Evolutionary conservation across 1,140 invertebrate species (phyloP), one percentile per base, ranked within the genome.

Genomic region (Nephila pilipes): DNA sequence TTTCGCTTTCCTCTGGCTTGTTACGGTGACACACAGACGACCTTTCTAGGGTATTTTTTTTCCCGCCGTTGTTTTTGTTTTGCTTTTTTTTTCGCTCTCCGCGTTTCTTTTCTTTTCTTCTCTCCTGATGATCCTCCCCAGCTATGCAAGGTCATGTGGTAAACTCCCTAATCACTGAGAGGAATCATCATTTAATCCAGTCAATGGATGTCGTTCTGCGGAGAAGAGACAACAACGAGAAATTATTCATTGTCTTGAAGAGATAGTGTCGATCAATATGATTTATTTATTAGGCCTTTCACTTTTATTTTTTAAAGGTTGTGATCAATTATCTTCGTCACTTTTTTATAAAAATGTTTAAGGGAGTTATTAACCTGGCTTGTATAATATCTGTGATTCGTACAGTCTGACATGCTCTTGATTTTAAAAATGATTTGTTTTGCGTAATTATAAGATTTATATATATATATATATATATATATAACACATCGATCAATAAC

Each of bases 1-100:
- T 79, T 79, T 32, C n/a, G n/a, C 29, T 79, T 79, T 79, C 58
- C 22, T 1, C n/a, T 29, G 18, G 18, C 69, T 32, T 79, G 69
- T 32, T 79, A 79, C 69, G 29, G 69, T 79, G 69, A 79, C 69
- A 79, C 69, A 79, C 69, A 79, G 69, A 79, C 69, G 69, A 79
- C 69, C 69, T 79, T 38, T 32, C 69, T 32, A 22, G 69, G 69
- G 14, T 38, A 32, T 79, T 36, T 32, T 36, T 75, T 79, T 29
- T 36, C 58, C 58, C 58, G 5, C 57, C 57, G 20, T 60, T 60
- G 18, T 60, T 18, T 22, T 58, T 60, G 58, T 60, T 60, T 57
- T 57, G 55, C 2, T 57, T 57, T 57, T 12, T 18, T 3, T 60
- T 60, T 60, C 58, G 1, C 22, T 60, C 22, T 22, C 22, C 16